Evolutionary conservation across 2,888 invertebrate genomes (phyloP), one percentile per base, ranked within the genome.

Genomic region (Pollenia labialis): DNA sequence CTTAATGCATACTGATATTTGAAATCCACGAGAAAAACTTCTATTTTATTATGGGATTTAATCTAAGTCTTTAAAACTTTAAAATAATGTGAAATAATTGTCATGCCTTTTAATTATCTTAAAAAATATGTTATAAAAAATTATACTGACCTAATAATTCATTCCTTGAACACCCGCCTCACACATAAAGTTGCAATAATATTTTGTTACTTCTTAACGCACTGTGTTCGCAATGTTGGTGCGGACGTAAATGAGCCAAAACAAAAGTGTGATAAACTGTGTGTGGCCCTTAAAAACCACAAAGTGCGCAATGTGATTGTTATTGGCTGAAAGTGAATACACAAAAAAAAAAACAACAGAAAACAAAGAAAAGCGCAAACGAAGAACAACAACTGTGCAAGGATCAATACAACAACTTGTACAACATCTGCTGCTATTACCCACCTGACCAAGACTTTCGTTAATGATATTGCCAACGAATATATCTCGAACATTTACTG

Each of bases 201-300:
- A 56, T 64, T 58, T 62, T 40, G 16, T 40, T 46, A 62, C 46
- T 69, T 16, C 56, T 40, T n/a, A 56, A 40, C 7, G 8, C 48
- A 16, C n/a, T 54, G 10, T 64, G 44, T 64, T 16, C 11, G 16
- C 40, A 18, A 64, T 1, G 52, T 23, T 44, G 50, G 46, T 50
- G 18, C 7, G 81, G 58, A 18, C 16, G 60, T 50, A 42, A 58
- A 60, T 68, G 44, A n/a, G 16, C 32, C 18, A 23, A 50, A 44
- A 52, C 11, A 71, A 58, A 62, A 71, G 68, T 64, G 56, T 62
- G 32, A 64, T 82, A 74, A 86, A 71, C 75, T 46, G 69, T 64
- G 44, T 79, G 75, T 82, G 75, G 82, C 80, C 69, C 64, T 75
- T 79, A 75, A 72, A 80, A 82, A 79, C 82, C 71, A 32, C 79